These are phyloP conservation scores for zebrafish (Danio rerio) DNA, from an alignment of 2,113 vertebrate species.

Conservation along the genomic window DNA sequence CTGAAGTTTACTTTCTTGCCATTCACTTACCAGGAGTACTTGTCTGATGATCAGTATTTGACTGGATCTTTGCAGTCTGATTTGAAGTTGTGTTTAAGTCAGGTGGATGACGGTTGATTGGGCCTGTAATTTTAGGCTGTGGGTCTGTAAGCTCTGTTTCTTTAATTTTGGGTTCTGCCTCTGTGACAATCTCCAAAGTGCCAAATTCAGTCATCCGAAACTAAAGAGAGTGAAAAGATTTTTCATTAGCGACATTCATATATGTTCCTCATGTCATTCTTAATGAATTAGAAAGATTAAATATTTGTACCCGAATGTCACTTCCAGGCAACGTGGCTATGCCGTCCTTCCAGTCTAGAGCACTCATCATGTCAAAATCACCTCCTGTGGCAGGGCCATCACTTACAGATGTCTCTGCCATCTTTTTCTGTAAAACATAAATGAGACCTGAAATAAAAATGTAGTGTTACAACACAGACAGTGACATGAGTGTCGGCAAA, in stretches of 20 bases:
- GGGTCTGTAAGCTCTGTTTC: conserved; percentile 52
- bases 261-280: background rate
- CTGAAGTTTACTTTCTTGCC: too few species aligned
- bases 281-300: background rate
- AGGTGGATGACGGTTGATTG: conserved; percentile 68
- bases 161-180: conserved; percentile 81
- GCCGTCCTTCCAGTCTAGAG: conserved; percentile 98
- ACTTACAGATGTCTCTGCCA: conserved; percentile 78
- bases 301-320: conserved; percentile 85
- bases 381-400: conserved; percentile 77
- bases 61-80: conserved; percentile 16
- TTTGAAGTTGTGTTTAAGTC: conserved; percentile 55
- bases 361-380: conserved; percentile 95
- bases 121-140: conserved; percentile 9
- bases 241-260: background rate
- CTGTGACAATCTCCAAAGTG: conserved; percentile 94
- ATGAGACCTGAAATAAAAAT: background rate
- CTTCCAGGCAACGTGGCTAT: conserved; percentile 96
- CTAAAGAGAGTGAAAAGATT: conserved; percentile 66
- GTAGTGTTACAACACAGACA: too few species aligned
- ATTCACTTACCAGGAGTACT: conserved; percentile 7
- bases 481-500: too few species aligned
- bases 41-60: conserved; percentile 5
- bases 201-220: conserved; percentile 98
- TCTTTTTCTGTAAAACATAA: conserved; percentile 56